Conservation (phyloP, 1,140 invertebrate genomes). For the Asobara japonica region DNA sequence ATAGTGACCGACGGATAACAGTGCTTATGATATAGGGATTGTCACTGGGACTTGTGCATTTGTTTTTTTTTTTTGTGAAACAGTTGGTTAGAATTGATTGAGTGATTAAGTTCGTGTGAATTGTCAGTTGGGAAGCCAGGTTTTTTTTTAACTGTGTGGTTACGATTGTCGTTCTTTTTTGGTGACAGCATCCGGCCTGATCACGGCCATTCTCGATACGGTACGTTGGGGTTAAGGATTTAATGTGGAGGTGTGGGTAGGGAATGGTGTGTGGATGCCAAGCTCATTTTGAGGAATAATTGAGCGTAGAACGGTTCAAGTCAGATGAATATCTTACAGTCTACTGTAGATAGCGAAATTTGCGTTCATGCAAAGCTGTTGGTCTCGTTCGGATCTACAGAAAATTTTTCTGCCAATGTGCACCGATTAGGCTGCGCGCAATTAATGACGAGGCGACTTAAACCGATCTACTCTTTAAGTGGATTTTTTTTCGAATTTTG, state of each 20-base stretch:
- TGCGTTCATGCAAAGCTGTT: too few species aligned
- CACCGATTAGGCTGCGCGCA: too few species aligned
- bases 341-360: too few species aligned
- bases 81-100: neutral
- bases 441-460: too few species aligned
- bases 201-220: conserved; percentile 68
- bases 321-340: too few species aligned
- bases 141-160: conserved; percentile 11
- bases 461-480: too few species aligned
- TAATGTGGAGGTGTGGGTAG: neutral
- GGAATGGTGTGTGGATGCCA: too few species aligned
- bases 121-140: neutral
- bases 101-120: neutral
- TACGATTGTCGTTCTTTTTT: conserved; percentile 56
- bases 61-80: neutral
- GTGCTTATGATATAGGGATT: neutral
- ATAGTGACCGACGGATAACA: conserved; percentile 10
- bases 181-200: conserved; percentile 66
- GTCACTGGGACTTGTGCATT: neutral
- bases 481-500: too few species aligned
- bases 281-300: too few species aligned
- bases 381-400: too few species aligned
- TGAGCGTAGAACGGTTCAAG: too few species aligned
- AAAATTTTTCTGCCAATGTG: too few species aligned
- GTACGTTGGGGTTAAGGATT: conserved; percentile 47